Conservation (phyloP, 2,888 invertebrate species). For the Sabellastarte sp. region DNA sequence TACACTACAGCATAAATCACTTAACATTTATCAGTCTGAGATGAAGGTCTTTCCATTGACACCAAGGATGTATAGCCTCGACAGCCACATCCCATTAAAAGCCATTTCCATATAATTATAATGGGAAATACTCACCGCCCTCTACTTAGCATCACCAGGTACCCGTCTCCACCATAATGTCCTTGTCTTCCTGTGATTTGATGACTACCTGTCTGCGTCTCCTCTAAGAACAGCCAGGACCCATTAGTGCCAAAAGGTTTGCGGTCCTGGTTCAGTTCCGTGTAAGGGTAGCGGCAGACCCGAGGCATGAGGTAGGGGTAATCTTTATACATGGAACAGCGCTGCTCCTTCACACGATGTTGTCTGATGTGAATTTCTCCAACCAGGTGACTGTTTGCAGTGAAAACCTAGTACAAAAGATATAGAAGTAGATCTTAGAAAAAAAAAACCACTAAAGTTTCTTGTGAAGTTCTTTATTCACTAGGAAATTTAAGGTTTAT, state of each 20-base stretch:
- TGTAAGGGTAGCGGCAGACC: conserved; percentile 2
- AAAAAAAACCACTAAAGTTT: no score
- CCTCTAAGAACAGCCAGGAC: neutral
- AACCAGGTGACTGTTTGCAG: conserved; percentile 35
- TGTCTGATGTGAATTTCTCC: conserved; percentile 48
- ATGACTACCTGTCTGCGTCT: conserved; percentile 10
- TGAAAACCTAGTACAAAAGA: no score
- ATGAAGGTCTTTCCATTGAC: no score
- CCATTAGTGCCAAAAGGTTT: conserved; percentile 1
- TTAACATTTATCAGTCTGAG: no score
- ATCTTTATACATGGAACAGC: conserved; percentile 23
- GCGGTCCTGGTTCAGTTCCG: neutral
- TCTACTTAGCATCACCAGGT: conserved; percentile 16
- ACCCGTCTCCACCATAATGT: conserved; percentile 45
- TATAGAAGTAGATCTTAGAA: no score
- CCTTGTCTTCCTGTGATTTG: conserved; percentile 34
- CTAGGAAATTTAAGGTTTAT: no score
- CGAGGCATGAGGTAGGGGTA: neutral
- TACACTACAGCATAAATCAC: no score
- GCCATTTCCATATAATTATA: no score
- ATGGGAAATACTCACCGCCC: conserved; percentile 5
- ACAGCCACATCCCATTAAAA: no score
- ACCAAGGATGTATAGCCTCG: no score
- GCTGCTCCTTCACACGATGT: conserved; percentile 31
- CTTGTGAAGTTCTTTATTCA: no score